These are phyloP conservation scores for Cerceris ruficornis DNA, from an alignment of 2,888 invertebrate genomes.

Conservation along the genomic window DNA sequence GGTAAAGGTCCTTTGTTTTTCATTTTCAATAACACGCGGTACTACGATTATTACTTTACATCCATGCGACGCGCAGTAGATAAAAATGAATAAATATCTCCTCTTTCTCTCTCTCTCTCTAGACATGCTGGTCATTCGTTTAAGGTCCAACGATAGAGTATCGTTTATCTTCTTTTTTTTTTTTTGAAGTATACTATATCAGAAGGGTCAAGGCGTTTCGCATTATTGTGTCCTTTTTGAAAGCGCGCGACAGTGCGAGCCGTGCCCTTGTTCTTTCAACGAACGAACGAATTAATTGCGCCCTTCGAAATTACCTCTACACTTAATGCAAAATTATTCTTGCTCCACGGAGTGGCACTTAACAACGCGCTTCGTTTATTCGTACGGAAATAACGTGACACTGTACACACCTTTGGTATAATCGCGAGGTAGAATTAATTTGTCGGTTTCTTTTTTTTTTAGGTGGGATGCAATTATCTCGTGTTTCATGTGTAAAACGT, in stretches of 20 bases:
- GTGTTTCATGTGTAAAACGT: slow-evolving; percentile 8
- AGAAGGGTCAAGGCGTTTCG: background rate
- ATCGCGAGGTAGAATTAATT: slow-evolving; percentile 63
- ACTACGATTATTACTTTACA: slow-evolving; percentile 11
- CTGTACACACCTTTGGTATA: slow-evolving; percentile 60
- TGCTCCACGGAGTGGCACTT: slow-evolving; percentile 19
- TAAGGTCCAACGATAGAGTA: slow-evolving; percentile 1
- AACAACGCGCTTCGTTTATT: slow-evolving; percentile 15
- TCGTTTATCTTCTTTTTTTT: background rate
- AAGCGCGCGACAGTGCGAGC: slow-evolving; percentile 2
- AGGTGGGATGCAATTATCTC: slow-evolving; percentile 13
- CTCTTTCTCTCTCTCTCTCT: background rate
- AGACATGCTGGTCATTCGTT: slow-evolving; percentile 2
- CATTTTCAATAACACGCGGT: background rate
- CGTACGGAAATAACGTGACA: slow-evolving; percentile 22
- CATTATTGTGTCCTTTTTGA: slow-evolving; percentile 11
- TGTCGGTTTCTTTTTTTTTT: background rate
- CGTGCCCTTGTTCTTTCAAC: slow-evolving; percentile 13
- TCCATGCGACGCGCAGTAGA: slow-evolving; percentile 15
- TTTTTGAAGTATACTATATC: background rate
- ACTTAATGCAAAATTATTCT: slow-evolving; percentile 15
- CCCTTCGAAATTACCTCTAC: slow-evolving; percentile 7
- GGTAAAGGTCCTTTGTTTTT: slow-evolving; percentile 19
- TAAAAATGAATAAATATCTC: slow-evolving; percentile 5
- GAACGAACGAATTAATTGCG: slow-evolving; percentile 20